Conservation (phyloP, 2,888 invertebrate species). For the Parascotia fuliginaria region DNA sequence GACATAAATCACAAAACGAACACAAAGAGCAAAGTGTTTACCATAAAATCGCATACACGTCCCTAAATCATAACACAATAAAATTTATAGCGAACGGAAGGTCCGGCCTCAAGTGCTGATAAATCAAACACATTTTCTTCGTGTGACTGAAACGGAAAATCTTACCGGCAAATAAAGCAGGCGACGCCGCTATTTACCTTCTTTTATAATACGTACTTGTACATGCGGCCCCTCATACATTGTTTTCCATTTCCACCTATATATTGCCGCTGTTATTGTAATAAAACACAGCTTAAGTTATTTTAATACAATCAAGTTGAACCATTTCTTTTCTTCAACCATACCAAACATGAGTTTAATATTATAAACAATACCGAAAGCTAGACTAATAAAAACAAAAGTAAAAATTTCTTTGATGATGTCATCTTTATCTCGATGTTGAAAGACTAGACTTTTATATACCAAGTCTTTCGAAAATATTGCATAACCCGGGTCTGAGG, state of each 20-base stretch:
- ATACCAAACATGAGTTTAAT: not conserved
- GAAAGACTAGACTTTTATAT: too few relatives aligned
- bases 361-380: too few relatives aligned
- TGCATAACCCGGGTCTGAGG: too few relatives aligned
- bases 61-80: constrained; percentile 85
- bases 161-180: constrained; percentile 76
- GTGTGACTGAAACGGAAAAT: constrained; percentile 78
- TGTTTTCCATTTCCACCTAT: constrained; percentile 44
- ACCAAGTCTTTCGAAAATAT: too few relatives aligned
- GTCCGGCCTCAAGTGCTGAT: constrained; percentile 84
- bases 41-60: constrained; percentile 82
- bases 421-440: too few relatives aligned
- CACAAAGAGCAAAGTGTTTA: constrained; percentile 83
- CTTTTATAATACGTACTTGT: constrained; percentile 42
- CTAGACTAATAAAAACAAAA: too few relatives aligned
- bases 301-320: constrained; percentile 19
- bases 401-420: too few relatives aligned
- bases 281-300: constrained; percentile 34
- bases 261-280: constrained; percentile 45
- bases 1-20: constrained; percentile 74
- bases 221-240: constrained; percentile 38
- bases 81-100: constrained; percentile 84
- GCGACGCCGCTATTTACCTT: constrained; percentile 63
- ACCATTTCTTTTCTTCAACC: not conserved
- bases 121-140: constrained; percentile 84